Base-by-base conservation (phyloP, 1,140 invertebrate species). In the Liolophura sinensis region DNA sequence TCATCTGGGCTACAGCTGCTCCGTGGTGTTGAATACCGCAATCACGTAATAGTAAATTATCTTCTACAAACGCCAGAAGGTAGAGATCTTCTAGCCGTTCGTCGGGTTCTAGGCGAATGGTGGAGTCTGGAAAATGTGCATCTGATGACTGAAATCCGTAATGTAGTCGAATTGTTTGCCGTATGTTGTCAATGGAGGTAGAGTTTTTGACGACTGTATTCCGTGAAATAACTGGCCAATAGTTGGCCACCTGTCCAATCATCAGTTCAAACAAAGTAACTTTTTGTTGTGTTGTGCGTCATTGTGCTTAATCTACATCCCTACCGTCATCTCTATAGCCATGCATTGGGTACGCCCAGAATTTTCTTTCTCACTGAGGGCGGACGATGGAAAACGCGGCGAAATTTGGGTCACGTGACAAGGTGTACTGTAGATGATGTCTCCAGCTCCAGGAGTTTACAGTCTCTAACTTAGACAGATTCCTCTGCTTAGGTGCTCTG, bases 61-160 rank as follows among this genome's bases (percentile, higher is more conserved):
- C 70, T 22, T 69, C 70, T 4, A 72, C 31, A 52, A 73, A 73
- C 4, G 67, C 64, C 16, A 58, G 60, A 7, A 73, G 20, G 47
- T 60, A 71, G 1, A 73, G 49, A 49, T 68, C 69, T 46, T 71
- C 72, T 12, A 70, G 72, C 40, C 65, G 15, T 49, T 72, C 70
- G 20, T 62, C 58, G 16, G 67, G 64, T 5, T 72, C 51, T 0
- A 65, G 16, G 16, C 16, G 5, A 64, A 70, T n/a, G 24, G 31
- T 5, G 52, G 49, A 49, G 67, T 64, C 25, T 70, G 61, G 6
- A 69, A n/a, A n/a, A n/a, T n/a, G n/a, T n/a, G n/a, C n/a, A n/a
- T n/a, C n/a, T n/a, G n/a, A n/a, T n/a, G n/a, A n/a, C n/a, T n/a
- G n/a, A n/a, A n/a, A n/a, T n/a, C n/a, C n/a, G n/a, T n/a, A n/a